A percentile compares a stretch with the other conserved stretches of the same genome.
Evolutionary conservation across 2,888 invertebrate genomes (phyloP).

Genomic region (Junonia oenone): DNA sequence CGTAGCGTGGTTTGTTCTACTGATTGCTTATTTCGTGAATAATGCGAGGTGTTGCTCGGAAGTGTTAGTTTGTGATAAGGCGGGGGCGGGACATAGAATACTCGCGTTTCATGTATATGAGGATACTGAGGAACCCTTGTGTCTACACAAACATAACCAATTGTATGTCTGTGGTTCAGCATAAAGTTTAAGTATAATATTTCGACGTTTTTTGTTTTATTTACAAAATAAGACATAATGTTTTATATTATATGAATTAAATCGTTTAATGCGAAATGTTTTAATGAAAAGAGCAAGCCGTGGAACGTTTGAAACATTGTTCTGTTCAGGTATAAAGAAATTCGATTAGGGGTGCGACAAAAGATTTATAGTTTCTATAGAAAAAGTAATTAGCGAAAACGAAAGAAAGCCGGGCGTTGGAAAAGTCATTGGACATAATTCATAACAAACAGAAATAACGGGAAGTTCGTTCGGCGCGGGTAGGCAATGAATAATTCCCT

Average conservation of each 20-base stretch:
- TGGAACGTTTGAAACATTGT: slow-evolving; percentile 18
- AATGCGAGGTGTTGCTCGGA: slow-evolving; percentile 10
- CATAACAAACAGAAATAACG: slow-evolving; percentile 79
- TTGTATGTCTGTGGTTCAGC: neutral
- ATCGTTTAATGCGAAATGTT: slow-evolving; percentile 8
- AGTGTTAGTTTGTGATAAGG: slow-evolving; percentile 2
- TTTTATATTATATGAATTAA: slow-evolving; percentile 1
- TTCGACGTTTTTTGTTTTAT: neutral
- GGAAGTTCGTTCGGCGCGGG: slow-evolving; percentile 75
- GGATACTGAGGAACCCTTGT: neutral
- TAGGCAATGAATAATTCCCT: slow-evolving; percentile 79
- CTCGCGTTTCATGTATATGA: neutral
- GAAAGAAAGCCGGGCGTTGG: slow-evolving; percentile 69
- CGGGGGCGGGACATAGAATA: neutral
- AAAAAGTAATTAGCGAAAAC: slow-evolving; percentile 74
- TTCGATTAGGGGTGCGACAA: slow-evolving; percentile 38
- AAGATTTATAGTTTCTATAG: slow-evolving; percentile 68
- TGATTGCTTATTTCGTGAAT: slow-evolving; percentile 20
- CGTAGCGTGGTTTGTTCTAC: slow-evolving; percentile 21
- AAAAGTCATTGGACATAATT: slow-evolving; percentile 78
- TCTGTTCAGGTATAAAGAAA: slow-evolving; percentile 32
- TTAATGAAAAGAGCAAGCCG: slow-evolving; percentile 4
- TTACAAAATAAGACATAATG: neutral
- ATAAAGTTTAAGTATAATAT: neutral
- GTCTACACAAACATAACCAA: neutral